Base-by-base conservation (phyloP, 2,888 invertebrate species). In the Napeogenes sylphis region DNA sequence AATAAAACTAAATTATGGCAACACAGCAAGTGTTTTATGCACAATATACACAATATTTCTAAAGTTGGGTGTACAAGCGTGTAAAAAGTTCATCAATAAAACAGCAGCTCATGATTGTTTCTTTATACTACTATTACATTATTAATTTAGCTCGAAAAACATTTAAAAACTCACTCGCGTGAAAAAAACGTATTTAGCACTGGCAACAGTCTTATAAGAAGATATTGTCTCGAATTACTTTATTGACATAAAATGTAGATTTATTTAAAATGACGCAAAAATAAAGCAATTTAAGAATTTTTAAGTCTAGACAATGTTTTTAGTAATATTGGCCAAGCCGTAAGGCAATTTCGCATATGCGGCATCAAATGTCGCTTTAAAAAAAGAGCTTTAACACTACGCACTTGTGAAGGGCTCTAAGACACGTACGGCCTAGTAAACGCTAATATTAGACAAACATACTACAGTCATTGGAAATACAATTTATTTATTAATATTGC, bases 1-100 rank as follows among this genome's bases (percentile, higher is more conserved):
- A 55, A 58, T 62, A 62, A 65, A 63, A 65, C 56, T 58, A 65
- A 62, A 58, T 63, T 65, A 67, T 68, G 65, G 65, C 67, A 68
- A 65, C 67, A 65, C 65, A 60, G 54, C 30, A 55, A 30, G 51
- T 51, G 51, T 51, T 51, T 21, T 8, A 51, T 47, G 21, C 14
- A 51, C 30, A 30, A 42, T 8, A 47, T 6, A 47, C 47, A 47
- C n/a, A 14, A n/a, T 14, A 47, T 12, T 30, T 51, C 30, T 30
- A 10, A 30, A 10, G 51, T 3, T 12, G 21, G 21, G 21, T 51
- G 30, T 30, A 51, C 30, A 51, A 51, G 12, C 51, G 12, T 30
- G 51, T 12, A 51, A 12, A 30, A 51, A 21, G 4, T 30, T 51
- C 30, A 30, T 6, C 21, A 8, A 3, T 30, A 51, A 30, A 51